These are phyloP conservation scores for Ephydatia muelleri DNA, from an alignment of 37 sponge, comb jelly and placozoan species.

Conservation along the genomic window DNA sequence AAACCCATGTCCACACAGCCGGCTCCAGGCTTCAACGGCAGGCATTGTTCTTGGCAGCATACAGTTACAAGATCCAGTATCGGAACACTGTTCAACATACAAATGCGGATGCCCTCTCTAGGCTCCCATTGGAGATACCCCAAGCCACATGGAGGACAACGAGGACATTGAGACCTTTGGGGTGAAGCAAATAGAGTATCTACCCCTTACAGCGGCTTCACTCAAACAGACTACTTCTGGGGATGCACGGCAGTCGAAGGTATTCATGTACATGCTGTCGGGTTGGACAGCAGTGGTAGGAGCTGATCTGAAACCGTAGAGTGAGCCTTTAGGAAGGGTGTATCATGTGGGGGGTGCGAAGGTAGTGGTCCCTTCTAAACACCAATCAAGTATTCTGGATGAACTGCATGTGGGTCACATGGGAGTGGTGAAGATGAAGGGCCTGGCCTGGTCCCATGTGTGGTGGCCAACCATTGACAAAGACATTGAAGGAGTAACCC, in stretches of 20 bases:
- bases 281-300: background rate
- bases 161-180: background rate
- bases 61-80: too few relatives aligned
- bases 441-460: background rate
- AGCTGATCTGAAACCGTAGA: background rate
- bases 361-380: background rate
- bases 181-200: background rate
- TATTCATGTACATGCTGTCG: background rate
- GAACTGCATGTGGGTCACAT: slow-evolving; percentile 2
- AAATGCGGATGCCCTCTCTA: too few relatives aligned
- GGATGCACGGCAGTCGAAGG: background rate
- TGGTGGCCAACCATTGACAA: slow-evolving; percentile 25
- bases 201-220: background rate
- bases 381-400: background rate
- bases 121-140: too few relatives aligned
- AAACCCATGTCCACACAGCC: too few relatives aligned
- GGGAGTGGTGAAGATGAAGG: background rate
- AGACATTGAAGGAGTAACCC: background rate
- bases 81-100: too few relatives aligned
- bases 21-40: too few relatives aligned
- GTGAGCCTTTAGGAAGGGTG: too few relatives aligned
- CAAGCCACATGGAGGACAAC: background rate
- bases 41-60: too few relatives aligned
- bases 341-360: background rate
- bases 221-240: background rate